These are phyloP conservation scores for Ceraclea dissimilis DNA, from an alignment of 2,888 invertebrate species.

Conservation along the genomic window DNA sequence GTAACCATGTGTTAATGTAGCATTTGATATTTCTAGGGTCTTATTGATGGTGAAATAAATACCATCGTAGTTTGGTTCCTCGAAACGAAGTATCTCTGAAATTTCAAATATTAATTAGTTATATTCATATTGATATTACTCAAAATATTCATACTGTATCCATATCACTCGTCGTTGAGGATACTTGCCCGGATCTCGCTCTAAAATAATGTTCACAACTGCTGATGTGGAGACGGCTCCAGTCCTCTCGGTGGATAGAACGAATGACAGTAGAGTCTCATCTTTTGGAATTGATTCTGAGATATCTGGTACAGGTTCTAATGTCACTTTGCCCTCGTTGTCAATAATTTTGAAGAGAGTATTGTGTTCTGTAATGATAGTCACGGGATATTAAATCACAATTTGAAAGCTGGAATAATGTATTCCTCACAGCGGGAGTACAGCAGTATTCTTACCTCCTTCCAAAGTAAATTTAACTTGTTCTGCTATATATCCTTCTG, in stretches of 20 bases:
- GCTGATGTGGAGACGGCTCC: not conserved
- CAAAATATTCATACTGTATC: no score
- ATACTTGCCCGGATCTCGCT: not conserved
- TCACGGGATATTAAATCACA: not conserved
- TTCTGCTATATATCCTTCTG: not conserved
- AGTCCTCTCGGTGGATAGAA: not conserved
- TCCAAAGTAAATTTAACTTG: not conserved
- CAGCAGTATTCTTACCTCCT: not conserved
- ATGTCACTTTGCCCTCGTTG: not conserved
- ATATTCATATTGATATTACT: no score
- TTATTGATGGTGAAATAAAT: not conserved
- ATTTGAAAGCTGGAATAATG: not conserved
- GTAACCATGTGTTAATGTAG: not conserved
- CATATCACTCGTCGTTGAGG: not conserved
- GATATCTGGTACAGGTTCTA: not conserved
- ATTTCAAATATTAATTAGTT: no score
- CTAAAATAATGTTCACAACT: not conserved
- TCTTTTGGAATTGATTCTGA: not conserved
- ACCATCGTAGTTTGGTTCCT: not conserved
- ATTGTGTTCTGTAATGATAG: not conserved
- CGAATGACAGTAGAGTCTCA: not conserved
- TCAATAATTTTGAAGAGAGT: not conserved
- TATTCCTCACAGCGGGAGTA: not conserved
- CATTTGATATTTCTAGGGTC: not conserved
- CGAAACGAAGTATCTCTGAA: not conserved